Conservation (phyloP, 2,797 vertebrate species). For the Semaprochilodus insignis region DNA sequence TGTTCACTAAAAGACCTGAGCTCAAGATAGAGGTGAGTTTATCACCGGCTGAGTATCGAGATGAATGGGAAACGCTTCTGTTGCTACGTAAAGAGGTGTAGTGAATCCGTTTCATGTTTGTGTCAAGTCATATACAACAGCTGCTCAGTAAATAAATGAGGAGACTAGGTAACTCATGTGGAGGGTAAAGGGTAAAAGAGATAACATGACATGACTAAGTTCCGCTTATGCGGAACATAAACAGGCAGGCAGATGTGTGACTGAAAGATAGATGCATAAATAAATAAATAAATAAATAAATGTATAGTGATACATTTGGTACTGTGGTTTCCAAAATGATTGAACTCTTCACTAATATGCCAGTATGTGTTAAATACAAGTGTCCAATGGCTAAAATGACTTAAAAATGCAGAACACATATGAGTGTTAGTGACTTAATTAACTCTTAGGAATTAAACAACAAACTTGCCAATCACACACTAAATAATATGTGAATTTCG, state of each 20-base stretch:
- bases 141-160: neutral
- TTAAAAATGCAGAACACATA: no score
- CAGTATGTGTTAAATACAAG: no score
- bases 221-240: neutral
- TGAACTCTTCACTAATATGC: no score
- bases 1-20: constrained; percentile 27
- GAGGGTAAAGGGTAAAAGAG: constrained; percentile 23
- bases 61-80: constrained; percentile 26
- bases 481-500: no score
- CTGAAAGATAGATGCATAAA: no score
- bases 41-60: constrained; percentile 11
- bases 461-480: no score
- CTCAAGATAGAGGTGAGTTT: constrained; percentile 26
- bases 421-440: no score
- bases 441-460: no score
- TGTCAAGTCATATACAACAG: neutral
- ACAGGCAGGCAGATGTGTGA: neutral
- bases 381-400: no score
- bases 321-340: no score
- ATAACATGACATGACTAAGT: neutral
- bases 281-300: no score
- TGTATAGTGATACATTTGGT: no score
- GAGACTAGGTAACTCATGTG: constrained; percentile 56
- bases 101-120: constrained; percentile 11
- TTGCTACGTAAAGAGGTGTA: constrained; percentile 2